Base-by-base conservation (phyloP, 2,797 vertebrate genomes). In the Hemitrygon akajei region DNA sequence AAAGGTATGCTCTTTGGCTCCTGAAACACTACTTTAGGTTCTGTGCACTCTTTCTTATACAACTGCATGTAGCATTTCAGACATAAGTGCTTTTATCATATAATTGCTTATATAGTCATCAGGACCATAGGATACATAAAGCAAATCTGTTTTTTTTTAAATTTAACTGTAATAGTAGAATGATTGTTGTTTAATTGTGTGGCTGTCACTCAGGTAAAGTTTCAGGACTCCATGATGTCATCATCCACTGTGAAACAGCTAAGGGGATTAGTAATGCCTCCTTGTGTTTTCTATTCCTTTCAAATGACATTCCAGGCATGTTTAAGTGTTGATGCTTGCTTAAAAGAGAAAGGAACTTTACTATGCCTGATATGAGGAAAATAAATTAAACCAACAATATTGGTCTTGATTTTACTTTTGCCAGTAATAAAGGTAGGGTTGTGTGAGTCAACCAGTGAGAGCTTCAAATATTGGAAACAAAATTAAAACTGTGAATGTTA, bases 221-320 rank as follows among this genome's bases (percentile, higher is more conserved):
- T 92, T 92, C 40, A 75, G n/a, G 22, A 4, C 87, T 75, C 91
- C 69, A 25, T 11, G 73, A 73, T 25, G 73, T 2, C 25, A 34
- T 69, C 63, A 69, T 16, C 40, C 71, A 73, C 56, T 25, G 22
- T 47, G 22, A 34, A 40, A 75, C 37, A 75, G 69, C 40, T 75
- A 22, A 92, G 75, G 30, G 73, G 40, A 75, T 73, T 75, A 27
- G 25, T 47, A 73, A 73, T 75, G 91, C 91, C 71, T 69, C 91
- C 69, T 92, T 92, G 91, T 92, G 66, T 75, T 73, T 93, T 93
- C 71, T 27, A 75, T 76, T 93, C 27, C 91, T 40, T 47, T 92
- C 71, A 47, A 75, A 40, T 75, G 11, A 66, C 86, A 34, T 89
- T 69, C 34, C 60, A 69, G 20, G 18, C 66, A 22, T 69, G 60